These are phyloP conservation scores for Alethe diademata DNA, from an alignment of 2,113 vertebrate genomes.

Conservation along the genomic window DNA sequence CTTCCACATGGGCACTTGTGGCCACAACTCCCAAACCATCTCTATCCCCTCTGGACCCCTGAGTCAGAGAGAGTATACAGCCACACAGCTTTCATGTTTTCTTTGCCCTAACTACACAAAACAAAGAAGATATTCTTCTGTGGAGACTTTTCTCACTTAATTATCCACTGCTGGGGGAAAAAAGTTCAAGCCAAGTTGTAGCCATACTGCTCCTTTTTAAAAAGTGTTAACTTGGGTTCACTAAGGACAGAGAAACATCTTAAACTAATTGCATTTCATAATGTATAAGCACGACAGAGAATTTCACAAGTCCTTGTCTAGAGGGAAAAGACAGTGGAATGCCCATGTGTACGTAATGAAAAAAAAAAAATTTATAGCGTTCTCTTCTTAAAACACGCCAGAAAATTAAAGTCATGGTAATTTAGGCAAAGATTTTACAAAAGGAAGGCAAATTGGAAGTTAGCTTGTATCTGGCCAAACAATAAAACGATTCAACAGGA, in stretches of 20 bases:
- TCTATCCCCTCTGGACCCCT: neutral
- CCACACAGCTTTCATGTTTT: neutral
- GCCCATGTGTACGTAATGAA: neutral
- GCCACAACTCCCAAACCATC: neutral
- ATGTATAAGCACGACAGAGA: rapidly evolving
- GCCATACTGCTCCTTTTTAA: neutral
- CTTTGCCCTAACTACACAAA: neutral
- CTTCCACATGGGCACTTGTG: neutral
- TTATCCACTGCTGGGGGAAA: rapidly evolving
- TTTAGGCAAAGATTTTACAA: neutral
- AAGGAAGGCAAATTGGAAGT: neutral
- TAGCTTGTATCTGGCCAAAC: neutral
- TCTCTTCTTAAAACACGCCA: neutral
- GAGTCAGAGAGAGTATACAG: neutral
- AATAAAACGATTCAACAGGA: neutral
- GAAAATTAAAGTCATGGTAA: neutral
- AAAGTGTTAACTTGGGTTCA: neutral
- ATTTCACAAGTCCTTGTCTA: neutral
- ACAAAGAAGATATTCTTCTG: neutral
- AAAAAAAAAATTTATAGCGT: neutral
- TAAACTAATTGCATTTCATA: neutral
- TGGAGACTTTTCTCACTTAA: neutral
- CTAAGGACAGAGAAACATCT: neutral
- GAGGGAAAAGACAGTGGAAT: neutral
- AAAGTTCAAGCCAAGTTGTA: neutral